Evolutionary conservation across 1,140 invertebrate genomes (phyloP).

Genomic region (Halictus rubicundus): DNA sequence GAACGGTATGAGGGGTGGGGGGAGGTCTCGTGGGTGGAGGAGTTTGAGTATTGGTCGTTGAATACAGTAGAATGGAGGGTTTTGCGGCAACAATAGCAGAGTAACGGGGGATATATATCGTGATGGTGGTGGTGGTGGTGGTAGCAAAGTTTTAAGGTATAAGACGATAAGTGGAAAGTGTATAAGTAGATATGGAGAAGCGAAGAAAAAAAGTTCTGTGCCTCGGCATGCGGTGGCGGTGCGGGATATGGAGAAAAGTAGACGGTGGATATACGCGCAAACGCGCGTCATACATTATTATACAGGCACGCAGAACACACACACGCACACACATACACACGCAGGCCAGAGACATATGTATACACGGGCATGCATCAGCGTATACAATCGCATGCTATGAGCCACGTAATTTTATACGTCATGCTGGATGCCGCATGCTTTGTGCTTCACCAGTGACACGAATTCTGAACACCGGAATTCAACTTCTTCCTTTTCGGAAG

Average conservation of each 20-base stretch:
- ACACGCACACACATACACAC: not conserved
- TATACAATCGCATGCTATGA: constrained; percentile 48
- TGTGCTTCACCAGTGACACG: constrained; percentile 51
- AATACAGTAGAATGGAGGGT: constrained; percentile 36
- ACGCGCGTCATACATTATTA: not conserved
- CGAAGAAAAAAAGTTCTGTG: constrained; percentile 60
- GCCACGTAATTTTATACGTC: constrained; percentile 50
- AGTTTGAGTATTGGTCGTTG: constrained; percentile 11
- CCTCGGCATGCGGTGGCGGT: constrained; percentile 59
- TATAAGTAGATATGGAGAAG: constrained; percentile 64
- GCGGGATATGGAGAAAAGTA: constrained; percentile 39
- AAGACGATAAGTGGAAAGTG: constrained; percentile 62
- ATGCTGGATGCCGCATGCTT: constrained; percentile 45
- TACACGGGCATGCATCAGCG: constrained; percentile 36
- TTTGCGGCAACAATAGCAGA: constrained; percentile 56
- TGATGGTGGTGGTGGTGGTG: constrained; percentile 34
- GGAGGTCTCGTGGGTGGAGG: not conserved
- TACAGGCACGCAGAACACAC: not conserved
- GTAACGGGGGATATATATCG: constrained; percentile 28
- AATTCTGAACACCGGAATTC: constrained; percentile 54
- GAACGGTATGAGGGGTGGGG: too few species aligned
- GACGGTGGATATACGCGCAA: not conserved
- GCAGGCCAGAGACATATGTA: not conserved
- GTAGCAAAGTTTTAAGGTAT: constrained; percentile 50
- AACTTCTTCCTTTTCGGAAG: constrained; percentile 19